phyloP scores from a whole-genome alignment of 2,888 invertebrate species.

The Galerucella calmariensis region DNA sequence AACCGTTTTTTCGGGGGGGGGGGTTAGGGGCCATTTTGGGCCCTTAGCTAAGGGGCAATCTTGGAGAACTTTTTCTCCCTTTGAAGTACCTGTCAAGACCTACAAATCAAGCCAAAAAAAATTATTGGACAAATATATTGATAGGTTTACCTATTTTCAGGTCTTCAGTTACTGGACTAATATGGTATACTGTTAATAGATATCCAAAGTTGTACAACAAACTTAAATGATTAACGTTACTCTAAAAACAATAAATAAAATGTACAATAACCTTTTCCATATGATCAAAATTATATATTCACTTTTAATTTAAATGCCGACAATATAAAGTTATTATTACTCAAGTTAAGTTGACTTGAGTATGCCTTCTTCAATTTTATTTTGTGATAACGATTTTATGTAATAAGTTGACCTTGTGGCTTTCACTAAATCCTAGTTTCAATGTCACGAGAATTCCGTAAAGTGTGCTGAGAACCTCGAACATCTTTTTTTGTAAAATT shows the following conservation, averaged over 20 bases:
- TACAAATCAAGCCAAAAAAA: too few relatives aligned
- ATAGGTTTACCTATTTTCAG: too few relatives aligned
- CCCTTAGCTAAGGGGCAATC: too few relatives aligned
- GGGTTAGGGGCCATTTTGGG: too few relatives aligned
- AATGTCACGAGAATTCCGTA: slow-evolving; percentile 43
- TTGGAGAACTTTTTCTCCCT: too few relatives aligned
- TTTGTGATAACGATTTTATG: slow-evolving; percentile 38
- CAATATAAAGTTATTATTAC: slow-evolving; percentile 15
- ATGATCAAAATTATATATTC: not conserved
- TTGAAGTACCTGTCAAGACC: too few relatives aligned
- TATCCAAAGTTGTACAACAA: too few relatives aligned
- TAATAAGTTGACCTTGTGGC: slow-evolving; percentile 41
- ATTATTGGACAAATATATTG: too few relatives aligned
- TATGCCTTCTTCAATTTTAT: slow-evolving; percentile 25
- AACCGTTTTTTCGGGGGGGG: too few relatives aligned
- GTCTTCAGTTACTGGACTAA: too few relatives aligned
- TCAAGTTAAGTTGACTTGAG: not conserved
- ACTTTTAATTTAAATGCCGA: slow-evolving; percentile 30
- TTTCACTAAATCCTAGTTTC: slow-evolving; percentile 44
- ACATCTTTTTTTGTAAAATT: not conserved
- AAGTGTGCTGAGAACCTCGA: slow-evolving; percentile 33
- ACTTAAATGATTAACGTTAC: too few relatives aligned
- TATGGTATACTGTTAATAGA: too few relatives aligned
- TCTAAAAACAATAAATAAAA: slow-evolving; percentile 9
- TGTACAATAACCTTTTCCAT: slow-evolving; percentile 34